Conservation (phyloP, 1,140 invertebrate genomes). For the Pectinophora gossypiella region DNA sequence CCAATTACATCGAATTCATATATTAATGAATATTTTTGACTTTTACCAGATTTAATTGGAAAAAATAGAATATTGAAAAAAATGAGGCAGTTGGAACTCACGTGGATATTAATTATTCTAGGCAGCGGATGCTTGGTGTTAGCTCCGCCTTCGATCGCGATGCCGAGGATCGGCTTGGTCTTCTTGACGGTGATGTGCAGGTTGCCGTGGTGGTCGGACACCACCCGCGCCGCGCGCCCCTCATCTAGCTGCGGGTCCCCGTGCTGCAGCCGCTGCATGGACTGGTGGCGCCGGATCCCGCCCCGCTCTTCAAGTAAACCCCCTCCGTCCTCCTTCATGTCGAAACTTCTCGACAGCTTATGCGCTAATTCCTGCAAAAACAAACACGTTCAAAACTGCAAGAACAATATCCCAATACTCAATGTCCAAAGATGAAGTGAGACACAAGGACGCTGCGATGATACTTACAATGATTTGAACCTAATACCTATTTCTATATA, state of each 20-base stretch:
- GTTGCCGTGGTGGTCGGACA: conserved; percentile 89
- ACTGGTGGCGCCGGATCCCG: conserved; percentile 79
- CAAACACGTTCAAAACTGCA: conserved; percentile 9
- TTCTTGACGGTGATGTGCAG: conserved; percentile 91
- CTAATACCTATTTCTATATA: conserved; percentile 43
- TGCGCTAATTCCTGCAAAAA: conserved; percentile 84
- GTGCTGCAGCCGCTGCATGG: conserved; percentile 81
- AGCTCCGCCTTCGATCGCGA: conserved; percentile 97
- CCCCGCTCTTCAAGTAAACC: conserved; percentile 79
- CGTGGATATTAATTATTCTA: conserved; percentile 97
- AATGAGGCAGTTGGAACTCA: conserved; percentile 78
- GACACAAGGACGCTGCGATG: background rate
- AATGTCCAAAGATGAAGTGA: background rate
- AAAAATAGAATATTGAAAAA: background rate
- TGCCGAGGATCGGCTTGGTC: conserved; percentile 94
- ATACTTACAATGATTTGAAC: conserved; percentile 15
- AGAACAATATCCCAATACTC: background rate
- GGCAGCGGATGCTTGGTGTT: conserved; percentile 96
- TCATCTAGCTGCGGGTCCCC: conserved; percentile 77
- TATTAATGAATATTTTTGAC: background rate
- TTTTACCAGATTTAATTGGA: background rate
- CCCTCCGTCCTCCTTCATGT: conserved; percentile 89
- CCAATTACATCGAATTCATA: too few relatives aligned
- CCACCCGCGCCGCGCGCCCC: conserved; percentile 80
- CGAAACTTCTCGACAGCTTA: conserved; percentile 88